phyloP scores from a whole-genome alignment of 2,113 vertebrate genomes.

The Onychostoma macrolepis region DNA sequence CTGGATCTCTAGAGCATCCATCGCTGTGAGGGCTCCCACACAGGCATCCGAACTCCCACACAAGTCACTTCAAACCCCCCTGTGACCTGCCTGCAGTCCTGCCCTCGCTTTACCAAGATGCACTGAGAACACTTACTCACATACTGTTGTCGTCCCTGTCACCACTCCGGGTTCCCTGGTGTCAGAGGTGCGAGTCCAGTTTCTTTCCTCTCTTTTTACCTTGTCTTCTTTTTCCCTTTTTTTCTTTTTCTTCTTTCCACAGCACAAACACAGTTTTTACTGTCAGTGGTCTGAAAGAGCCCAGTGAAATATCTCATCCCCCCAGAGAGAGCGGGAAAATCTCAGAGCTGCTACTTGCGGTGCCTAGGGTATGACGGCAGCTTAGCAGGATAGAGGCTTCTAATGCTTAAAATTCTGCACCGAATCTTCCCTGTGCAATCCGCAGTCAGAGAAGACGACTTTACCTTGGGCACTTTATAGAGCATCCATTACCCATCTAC shows the following conservation, averaged over 20 bases:
- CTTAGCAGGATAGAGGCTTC: conserved; percentile 40
- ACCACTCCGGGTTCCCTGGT: not conserved
- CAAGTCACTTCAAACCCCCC: conserved; percentile 19
- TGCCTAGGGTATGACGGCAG: not conserved
- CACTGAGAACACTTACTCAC: conserved; percentile 15
- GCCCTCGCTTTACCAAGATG: not conserved
- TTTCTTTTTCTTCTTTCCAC: conserved; percentile 8
- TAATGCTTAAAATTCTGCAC: conserved; percentile 47
- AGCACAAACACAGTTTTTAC: conserved; percentile 32
- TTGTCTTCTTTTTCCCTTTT: not conserved
- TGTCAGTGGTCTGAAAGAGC: conserved; percentile 42
- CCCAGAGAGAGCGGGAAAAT: conserved; percentile 32
- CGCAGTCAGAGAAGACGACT: conserved; percentile 45
- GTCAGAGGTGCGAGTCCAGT: conserved; percentile 12
- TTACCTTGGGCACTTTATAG: conserved; percentile 45
- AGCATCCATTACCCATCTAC: conserved; percentile 50
- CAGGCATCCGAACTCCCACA: conserved; percentile 12
- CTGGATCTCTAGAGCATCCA: not conserved
- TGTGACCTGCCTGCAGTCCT: conserved; percentile 1
- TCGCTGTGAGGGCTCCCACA: not conserved
- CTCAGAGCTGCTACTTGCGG: conserved; percentile 22
- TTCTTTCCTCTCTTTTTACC: not conserved
- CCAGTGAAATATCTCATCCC: conserved; percentile 22
- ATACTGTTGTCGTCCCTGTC: not conserved
- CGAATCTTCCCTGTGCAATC: conserved; percentile 23